Evolutionary conservation across 2,113 vertebrate species (phyloP).

Genomic region (Bolborhynchus lineola): DNA sequence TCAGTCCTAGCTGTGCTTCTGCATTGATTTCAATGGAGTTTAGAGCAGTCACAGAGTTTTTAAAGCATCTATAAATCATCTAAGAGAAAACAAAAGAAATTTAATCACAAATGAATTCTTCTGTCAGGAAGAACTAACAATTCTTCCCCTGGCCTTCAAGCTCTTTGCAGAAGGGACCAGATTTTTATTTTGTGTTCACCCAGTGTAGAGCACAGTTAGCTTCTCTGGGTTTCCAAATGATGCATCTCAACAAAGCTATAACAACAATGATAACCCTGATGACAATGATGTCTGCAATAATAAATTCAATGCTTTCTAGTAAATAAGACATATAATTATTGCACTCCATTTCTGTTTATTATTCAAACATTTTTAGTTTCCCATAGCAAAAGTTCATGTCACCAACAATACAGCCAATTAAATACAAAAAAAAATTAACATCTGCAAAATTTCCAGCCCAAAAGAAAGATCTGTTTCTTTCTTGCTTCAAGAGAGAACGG

Average conservation of each 20-base stretch:
- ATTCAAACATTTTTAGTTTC: conserved; percentile 39
- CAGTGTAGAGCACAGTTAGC: neutral
- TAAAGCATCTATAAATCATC: neutral
- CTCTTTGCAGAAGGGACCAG: neutral
- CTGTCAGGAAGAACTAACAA: neutral
- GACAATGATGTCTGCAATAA: neutral
- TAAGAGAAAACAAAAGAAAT: conserved; percentile 7
- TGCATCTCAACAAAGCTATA: neutral
- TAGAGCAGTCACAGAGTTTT: neutral
- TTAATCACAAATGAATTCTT: neutral
- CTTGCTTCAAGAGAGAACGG: neutral
- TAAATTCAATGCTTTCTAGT: conserved; percentile 30
- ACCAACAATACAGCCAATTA: conserved; percentile 8
- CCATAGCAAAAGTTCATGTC: conserved; percentile 34
- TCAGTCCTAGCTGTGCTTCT: neutral
- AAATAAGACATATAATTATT: conserved; percentile 34
- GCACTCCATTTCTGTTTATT: conserved; percentile 16
- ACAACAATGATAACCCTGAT: neutral
- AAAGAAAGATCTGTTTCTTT: neutral
- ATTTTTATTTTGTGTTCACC: neutral
- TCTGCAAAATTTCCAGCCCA: conserved; percentile 9
- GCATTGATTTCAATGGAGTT: neutral
- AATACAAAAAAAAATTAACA: conserved; percentile 37
- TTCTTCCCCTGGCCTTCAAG: neutral
- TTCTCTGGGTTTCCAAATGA: neutral